These are phyloP conservation scores for Caenorhabditis sp. DNA, from an alignment of 2,888 invertebrate species.

Conservation along the genomic window DNA sequence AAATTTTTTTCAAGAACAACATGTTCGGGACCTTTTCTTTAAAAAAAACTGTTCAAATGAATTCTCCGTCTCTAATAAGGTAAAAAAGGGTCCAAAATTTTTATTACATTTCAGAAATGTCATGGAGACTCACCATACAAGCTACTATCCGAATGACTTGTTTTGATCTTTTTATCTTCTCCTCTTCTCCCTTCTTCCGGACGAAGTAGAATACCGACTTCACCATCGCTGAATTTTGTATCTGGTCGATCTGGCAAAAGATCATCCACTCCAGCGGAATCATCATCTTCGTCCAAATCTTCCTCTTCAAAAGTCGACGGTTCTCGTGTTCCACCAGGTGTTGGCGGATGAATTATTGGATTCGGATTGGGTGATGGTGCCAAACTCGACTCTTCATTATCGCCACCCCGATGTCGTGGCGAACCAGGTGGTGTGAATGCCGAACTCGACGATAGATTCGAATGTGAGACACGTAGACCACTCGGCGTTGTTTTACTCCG, in stretches of 20 bases:
- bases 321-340: slow-evolving; percentile 49
- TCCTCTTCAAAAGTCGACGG: slow-evolving; percentile 37
- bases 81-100: too few relatives aligned
- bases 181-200: not conserved
- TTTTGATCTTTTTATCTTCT: slow-evolving; percentile 40
- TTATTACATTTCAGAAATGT: too few relatives aligned
- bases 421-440: slow-evolving; percentile 53
- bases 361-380: slow-evolving; percentile 20
- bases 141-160: slow-evolving; percentile 55
- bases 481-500: slow-evolving; percentile 59
- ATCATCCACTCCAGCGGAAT: slow-evolving; percentile 5
- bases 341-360: slow-evolving; percentile 52
- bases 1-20: too few relatives aligned
- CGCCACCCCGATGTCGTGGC: slow-evolving; percentile 14
- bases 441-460: slow-evolving; percentile 52
- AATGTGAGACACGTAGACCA: slow-evolving; percentile 44
- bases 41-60: too few relatives aligned
- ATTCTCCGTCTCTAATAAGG: too few relatives aligned
- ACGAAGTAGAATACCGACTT: slow-evolving; percentile 5
- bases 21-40: too few relatives aligned
- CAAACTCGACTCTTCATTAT: slow-evolving; percentile 7
- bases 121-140: slow-evolving; percentile 34
- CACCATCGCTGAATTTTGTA: slow-evolving; percentile 20
- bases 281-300: slow-evolving; percentile 10
- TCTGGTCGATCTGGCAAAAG: slow-evolving; percentile 26